Base-by-base conservation (phyloP, 2,888 invertebrate genomes). In the Pterostichus niger region DNA sequence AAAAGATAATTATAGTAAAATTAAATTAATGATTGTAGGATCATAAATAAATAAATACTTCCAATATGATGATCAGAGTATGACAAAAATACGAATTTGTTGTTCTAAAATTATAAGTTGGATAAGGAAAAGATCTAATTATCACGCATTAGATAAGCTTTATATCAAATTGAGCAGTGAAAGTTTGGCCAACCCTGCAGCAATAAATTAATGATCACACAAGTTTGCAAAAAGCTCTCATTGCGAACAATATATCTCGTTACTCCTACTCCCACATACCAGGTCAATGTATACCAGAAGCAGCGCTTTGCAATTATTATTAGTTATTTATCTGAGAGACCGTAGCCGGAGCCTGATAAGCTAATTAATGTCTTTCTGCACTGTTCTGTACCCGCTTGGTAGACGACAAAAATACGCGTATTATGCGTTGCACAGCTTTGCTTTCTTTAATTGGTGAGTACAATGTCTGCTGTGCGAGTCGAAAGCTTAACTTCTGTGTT, bases 361-460 rank as follows among this genome's bases (percentile, higher is more conserved):
- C 79, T 79, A 79, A 79, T 79, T 79, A 79, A 79, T 79, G 79
- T 79, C 79, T 61, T 78, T 61, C 79, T 64, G 61, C 15, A 13
- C 49, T 46, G 46, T 31, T 4, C 24, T 17, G 15, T 49, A 46
- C 61, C 49, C 46, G 79, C 61, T 46, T 9, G 46, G 31, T 64
- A 11, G 61, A 49, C 79, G 61, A 64, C 64, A 79, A 79, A 78
- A 61, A 79, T 79, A 79, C 75, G 13, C n/a, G 75, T 75, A 73
- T 75, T 75, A 52, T 75, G 75, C 68, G 68, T 71, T 59, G 17
- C 31, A 17, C 24, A 10, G 49, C 75, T 5, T 10, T 6, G 52
- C 75, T 75, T 49, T 35, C 33, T 75, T 75, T 75, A 75, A 75
- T 75, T 75, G 75, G 75, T 75, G 49, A 75, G n/a, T 33, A 75